phyloP scores from a whole-genome alignment of 2,888 invertebrate species.

The Nymphalis c-album region DNA sequence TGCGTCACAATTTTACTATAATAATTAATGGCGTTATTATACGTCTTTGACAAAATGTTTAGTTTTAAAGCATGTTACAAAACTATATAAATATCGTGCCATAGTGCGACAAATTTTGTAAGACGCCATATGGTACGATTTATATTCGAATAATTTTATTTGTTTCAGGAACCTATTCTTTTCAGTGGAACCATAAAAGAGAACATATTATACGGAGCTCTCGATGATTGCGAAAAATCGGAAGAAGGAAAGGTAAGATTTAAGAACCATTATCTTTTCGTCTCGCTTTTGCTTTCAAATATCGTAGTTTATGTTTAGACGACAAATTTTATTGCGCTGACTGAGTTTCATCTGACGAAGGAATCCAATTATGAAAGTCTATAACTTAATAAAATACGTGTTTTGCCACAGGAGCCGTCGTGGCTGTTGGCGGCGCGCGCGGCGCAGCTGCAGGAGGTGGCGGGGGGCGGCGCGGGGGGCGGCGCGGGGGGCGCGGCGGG shows the following conservation, averaged over 20 bases:
- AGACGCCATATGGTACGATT: background rate
- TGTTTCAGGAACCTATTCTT: slow-evolving; percentile 90
- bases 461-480: slow-evolving; percentile 79
- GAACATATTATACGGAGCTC: slow-evolving; percentile 93
- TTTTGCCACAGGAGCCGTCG: slow-evolving; percentile 52
- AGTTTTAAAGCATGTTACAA: too few relatives aligned
- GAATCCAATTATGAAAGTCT: background rate
- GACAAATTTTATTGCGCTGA: too few relatives aligned
- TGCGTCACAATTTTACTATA: too few relatives aligned
- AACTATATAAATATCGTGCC: too few relatives aligned
- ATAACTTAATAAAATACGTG: background rate
- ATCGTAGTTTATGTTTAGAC: too few relatives aligned
- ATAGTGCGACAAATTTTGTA: background rate
- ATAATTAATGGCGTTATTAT: too few relatives aligned
- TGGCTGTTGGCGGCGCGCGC: slow-evolving; percentile 85
- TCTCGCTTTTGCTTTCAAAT: too few relatives aligned
- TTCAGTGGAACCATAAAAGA: slow-evolving; percentile 95
- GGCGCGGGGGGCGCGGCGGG: slow-evolving; percentile 80
- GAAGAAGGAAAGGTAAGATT: slow-evolving; percentile 49
- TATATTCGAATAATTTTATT: background rate
- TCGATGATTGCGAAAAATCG: slow-evolving; percentile 53
- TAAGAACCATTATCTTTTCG: too few relatives aligned
- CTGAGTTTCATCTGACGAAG: too few relatives aligned
- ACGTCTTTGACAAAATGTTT: too few relatives aligned
- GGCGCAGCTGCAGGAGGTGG: slow-evolving; percentile 93